Conservation (phyloP, 92 coral and sea anemone species). For the Parazoanthus atlanticus region DNA sequence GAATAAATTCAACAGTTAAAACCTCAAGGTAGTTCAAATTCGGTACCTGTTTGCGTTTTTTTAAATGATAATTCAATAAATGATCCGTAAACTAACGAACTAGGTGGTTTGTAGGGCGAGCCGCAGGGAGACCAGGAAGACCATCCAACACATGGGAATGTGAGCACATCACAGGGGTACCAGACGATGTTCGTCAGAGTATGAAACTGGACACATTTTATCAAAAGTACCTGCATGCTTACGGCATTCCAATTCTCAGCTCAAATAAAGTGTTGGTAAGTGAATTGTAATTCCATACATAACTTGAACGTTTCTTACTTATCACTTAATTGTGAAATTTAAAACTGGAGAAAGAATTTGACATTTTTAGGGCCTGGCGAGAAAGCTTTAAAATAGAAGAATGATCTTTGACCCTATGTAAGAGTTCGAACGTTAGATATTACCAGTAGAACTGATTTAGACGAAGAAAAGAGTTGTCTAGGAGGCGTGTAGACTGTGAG, state of each 20-base stretch:
- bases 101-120: background rate
- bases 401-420: too few species aligned
- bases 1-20: too few species aligned
- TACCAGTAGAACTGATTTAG: too few species aligned
- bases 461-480: too few species aligned
- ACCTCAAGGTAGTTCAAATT: too few species aligned
- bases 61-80: background rate
- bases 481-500: too few species aligned
- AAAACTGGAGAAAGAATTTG: too few species aligned
- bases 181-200: constrained; percentile 45
- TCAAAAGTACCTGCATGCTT: constrained; percentile 51
- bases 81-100: background rate
- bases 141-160: constrained; percentile 18
- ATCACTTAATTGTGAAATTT: background rate
- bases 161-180: constrained; percentile 15
- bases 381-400: too few species aligned
- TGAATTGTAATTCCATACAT: background rate
- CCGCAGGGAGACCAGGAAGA: background rate
- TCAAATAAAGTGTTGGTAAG: constrained; percentile 14
- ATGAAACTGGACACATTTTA: constrained; percentile 40
- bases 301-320: background rate
- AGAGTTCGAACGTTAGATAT: too few species aligned
- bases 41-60: background rate
- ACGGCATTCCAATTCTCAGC: constrained; percentile 51
- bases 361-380: too few species aligned